Evolutionary conservation across 2,888 invertebrate species (phyloP).

Genomic region (Muschampia plurimacula): DNA sequence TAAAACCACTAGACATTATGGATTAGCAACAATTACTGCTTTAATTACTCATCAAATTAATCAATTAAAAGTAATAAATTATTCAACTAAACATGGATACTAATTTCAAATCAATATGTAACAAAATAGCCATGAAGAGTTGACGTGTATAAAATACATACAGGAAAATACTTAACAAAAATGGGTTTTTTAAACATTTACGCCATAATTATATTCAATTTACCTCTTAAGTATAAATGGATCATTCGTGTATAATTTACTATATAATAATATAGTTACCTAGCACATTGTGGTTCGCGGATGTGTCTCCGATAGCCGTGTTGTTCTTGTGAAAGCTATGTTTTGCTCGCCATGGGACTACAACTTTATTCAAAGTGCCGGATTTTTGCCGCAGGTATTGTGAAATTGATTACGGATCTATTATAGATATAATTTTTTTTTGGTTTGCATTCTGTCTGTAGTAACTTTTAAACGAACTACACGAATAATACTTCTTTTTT

Average conservation of each 20-base stretch:
- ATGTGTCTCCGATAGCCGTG: constrained; percentile 9
- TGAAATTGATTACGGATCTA: neutral
- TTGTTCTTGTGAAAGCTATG: constrained; percentile 37
- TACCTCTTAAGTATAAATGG: neutral
- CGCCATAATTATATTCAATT: neutral
- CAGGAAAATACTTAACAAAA: neutral
- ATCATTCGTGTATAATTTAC: neutral
- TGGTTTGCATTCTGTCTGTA: neutral
- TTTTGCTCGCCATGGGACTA: constrained; percentile 50
- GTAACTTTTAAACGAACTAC: too few relatives aligned
- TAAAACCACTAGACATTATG: too few relatives aligned
- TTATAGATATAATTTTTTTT: neutral
- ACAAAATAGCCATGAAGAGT: too few relatives aligned
- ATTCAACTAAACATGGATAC: neutral
- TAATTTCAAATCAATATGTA: neutral
- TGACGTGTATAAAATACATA: neutral
- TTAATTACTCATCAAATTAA: too few relatives aligned
- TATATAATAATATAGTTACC: neutral
- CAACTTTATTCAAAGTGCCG: constrained; percentile 47
- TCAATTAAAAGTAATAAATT: too few relatives aligned
- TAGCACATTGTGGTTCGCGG: neutral
- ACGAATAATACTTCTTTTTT: too few relatives aligned
- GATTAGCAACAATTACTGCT: too few relatives aligned
- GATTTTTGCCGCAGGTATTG: constrained; percentile 49
- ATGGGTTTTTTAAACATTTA: constrained; percentile 8